phyloP scores from a whole-genome alignment of 2,797 vertebrate genomes.

The Miichthys miiuy region DNA sequence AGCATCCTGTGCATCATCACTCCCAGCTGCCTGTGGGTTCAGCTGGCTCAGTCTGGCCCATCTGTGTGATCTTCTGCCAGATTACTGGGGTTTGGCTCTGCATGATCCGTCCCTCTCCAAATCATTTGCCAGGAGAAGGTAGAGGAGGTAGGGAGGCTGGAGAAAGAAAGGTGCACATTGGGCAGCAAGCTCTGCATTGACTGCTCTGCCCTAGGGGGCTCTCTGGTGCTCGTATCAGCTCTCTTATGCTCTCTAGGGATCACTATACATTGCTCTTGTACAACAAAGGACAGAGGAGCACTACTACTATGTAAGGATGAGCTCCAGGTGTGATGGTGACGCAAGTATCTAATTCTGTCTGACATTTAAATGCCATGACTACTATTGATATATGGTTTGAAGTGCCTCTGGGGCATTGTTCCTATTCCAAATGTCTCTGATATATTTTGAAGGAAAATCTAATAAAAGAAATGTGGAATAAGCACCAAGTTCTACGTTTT shows the following conservation, averaged over 20 bases:
- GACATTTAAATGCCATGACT: slow-evolving; percentile 85
- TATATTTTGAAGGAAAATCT: slow-evolving; percentile 58
- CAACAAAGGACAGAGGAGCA: slow-evolving; percentile 42
- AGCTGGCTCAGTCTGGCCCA: slow-evolving; percentile 83
- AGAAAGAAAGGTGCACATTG: slow-evolving; percentile 64
- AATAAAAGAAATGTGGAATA: slow-evolving; percentile 59
- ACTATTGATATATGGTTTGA: slow-evolving; percentile 73
- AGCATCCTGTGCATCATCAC: slow-evolving; percentile 84
- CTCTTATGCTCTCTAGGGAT: slow-evolving; percentile 49
- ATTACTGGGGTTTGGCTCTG: slow-evolving; percentile 81
- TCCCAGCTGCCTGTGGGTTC: slow-evolving; percentile 85
- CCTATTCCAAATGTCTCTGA: slow-evolving; percentile 58
- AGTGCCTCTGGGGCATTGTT: slow-evolving; percentile 48
- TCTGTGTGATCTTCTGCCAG: slow-evolving; percentile 88
- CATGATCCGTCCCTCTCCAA: slow-evolving; percentile 77
- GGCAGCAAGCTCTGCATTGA: slow-evolving; percentile 57
- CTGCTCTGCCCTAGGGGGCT: slow-evolving; percentile 56
- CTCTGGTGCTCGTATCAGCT: slow-evolving; percentile 36
- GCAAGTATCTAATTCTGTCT: slow-evolving; percentile 74
- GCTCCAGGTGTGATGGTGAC: slow-evolving; percentile 72
- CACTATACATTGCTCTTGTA: slow-evolving; percentile 43
- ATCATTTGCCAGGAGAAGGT: slow-evolving; percentile 76
- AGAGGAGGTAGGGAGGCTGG: slow-evolving; percentile 57
- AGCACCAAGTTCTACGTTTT: slow-evolving; percentile 37
- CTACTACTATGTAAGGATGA: slow-evolving; percentile 53